Evolutionary conservation across 2,797 vertebrate species (phyloP), one percentile per base, ranked within the genome.

Genomic region (Anabacerthia variegaticeps): DNA sequence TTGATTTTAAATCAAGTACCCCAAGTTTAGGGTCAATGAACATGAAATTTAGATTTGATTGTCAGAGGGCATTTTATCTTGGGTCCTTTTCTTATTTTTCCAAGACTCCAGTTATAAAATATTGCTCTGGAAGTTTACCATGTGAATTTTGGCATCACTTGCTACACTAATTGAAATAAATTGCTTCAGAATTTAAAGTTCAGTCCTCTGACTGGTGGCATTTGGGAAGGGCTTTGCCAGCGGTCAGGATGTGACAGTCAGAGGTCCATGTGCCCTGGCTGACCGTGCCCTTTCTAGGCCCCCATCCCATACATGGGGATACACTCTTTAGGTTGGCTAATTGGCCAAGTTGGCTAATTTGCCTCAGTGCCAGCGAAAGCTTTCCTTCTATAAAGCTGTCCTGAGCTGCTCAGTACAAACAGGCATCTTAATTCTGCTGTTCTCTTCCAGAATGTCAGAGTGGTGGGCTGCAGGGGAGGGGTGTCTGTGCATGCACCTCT

Each of bases 221-320:
- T 41, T 69, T 90, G 34, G 21, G 34, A 80, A 49, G 58, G 43
- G 51, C 56, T 69, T 74, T 69, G 19, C 56, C 32, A 28, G 17
- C 23, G 14, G 32, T 14, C 46, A 1, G 36, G 46, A 36, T 68
- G 58, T 43, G 52, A 7, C n/a, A n/a, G n/a, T n/a, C 12, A 43
- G 67, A 75, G 26, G 21, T 43, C 51, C 30, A 32, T 2, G 2
- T 22, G 24, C 28, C 58, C 43, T 79, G 36, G 18, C 32, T 44
- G 52, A 37, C 30, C 1, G 1, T 44, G 13, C 6, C 11, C 18
- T 71, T 71, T 46, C 28, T 26, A 41, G 17, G 28, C 5, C 24
- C 16, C 28, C 7, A 3, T 27, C 22, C 24, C 2, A 0, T 32
- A 14, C n/a, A 34, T 48, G 3, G 3, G 32, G 34, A 63, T 2